Percentiles rank a stretch among this genome's conserved stretches.
Evolutionary conservation across 2,113 vertebrate species (phyloP).

Genomic region (Nothoprocta pentlandii): DNA sequence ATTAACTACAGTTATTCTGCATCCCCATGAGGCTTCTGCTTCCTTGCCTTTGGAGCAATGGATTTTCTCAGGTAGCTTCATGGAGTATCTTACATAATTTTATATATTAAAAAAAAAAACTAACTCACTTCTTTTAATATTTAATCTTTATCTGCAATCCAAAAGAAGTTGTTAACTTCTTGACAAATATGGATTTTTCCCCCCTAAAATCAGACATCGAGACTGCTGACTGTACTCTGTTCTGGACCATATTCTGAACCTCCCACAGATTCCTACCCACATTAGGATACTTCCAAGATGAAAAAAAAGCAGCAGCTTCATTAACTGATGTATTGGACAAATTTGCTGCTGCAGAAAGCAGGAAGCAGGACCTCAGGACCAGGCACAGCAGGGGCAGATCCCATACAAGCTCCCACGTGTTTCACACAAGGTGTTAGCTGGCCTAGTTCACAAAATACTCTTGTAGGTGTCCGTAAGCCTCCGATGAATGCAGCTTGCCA

Average conservation of each 20-base stretch:
- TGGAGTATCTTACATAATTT: background rate
- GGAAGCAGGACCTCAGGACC: background rate
- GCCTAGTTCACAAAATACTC: background rate
- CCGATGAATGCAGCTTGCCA: background rate
- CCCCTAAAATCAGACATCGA: background rate
- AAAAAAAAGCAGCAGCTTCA: background rate
- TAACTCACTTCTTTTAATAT: background rate
- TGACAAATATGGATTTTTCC: background rate
- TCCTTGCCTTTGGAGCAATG: conserved; percentile 19
- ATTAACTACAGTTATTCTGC: conserved; percentile 17
- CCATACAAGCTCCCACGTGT: background rate
- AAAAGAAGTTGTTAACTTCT: background rate
- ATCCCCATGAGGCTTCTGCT: background rate
- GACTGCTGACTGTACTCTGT: background rate
- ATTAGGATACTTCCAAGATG: background rate
- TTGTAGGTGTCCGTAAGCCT: background rate
- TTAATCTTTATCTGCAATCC: background rate
- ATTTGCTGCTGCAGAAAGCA: background rate
- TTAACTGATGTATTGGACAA: background rate
- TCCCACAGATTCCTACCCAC: background rate
- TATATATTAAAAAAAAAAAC: background rate
- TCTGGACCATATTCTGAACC: background rate
- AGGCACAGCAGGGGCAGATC: background rate
- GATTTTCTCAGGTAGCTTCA: conserved; percentile 10
- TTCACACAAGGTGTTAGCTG: background rate